Evolutionary conservation across 2,888 invertebrate species (phyloP), one percentile per base, ranked within the genome.

Genomic region (Brachyptera risi): DNA sequence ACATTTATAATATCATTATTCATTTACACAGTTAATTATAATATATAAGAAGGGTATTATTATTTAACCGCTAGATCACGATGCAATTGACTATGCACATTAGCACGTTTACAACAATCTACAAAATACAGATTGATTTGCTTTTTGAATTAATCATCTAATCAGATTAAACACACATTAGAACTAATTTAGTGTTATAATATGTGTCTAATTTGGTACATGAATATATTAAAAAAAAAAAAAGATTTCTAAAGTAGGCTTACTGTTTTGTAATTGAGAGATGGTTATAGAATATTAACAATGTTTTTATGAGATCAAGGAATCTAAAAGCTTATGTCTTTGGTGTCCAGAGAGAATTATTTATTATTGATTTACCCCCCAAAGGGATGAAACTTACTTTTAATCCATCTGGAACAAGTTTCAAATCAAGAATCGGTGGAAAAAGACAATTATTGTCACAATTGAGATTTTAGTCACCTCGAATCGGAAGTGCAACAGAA

Each of bases 221-320:
- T 61, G 57, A 23, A 44, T 44, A n/a, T n/a, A n/a, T n/a, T n/a
- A n/a, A n/a, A n/a, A 44, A 60, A 19, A 42, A n/a, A n/a, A n/a
- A n/a, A 44, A 60, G n/a, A 42, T 13, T 15, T 51, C 31, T 47
- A 54, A 62, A 56, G 24, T 44, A 54, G 42, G 38, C 7, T 47
- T 47, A 47, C 24, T 24, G 47, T 19, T 21, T 24, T 23, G 23
- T 47, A 24, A 21, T 23, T 47, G 31, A 31, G 31, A 47, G 21
- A 24, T 11, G 47, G 47, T 21, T n/a, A 23, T 47, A 23, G 47
- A 24, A 24, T 23, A 31, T 31, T 31, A 5, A 31, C 11, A 7
- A 31, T 11, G 19, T 24, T 21, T 47, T 56, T 27, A 60, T 56
- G 58, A 56, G 57, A 60, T 60, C 59, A 59, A 54, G 54, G 60